Evolutionary conservation across 2,113 vertebrate genomes (phyloP).

Genomic region (Micronisus gabar): DNA sequence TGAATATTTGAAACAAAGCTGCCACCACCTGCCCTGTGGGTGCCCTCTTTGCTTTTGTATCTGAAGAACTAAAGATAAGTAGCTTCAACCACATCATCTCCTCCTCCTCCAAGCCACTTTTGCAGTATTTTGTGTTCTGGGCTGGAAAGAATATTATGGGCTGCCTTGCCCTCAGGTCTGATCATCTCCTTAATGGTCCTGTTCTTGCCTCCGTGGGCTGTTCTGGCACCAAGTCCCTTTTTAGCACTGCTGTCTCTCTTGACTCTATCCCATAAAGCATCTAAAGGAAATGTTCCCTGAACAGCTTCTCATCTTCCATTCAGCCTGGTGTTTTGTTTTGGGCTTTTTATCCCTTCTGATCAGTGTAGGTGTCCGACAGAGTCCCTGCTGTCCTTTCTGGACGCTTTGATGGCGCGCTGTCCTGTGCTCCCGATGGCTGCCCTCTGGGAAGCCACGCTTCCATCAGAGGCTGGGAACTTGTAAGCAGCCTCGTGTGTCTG

Average conservation of each 20-base stretch:
- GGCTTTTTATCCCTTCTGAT: not conserved
- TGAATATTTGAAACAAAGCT: not conserved
- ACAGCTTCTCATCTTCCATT: not conserved
- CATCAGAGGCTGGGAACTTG: not conserved
- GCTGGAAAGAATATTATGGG: not conserved
- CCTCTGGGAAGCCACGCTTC: not conserved
- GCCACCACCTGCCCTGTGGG: not conserved
- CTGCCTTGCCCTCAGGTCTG: not conserved
- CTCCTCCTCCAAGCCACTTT: not conserved
- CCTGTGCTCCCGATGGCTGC: accelerated
- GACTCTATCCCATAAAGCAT: not conserved
- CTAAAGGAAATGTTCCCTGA: not conserved
- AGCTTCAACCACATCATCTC: not conserved
- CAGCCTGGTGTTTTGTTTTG: not conserved
- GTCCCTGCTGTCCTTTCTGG: not conserved
- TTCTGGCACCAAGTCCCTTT: not conserved
- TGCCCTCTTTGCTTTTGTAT: not conserved
- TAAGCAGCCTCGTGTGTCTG: accelerated
- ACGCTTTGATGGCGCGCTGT: accelerated
- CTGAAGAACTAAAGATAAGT: not conserved
- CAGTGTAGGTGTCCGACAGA: not conserved
- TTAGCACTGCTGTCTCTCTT: not conserved
- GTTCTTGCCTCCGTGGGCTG: not conserved
- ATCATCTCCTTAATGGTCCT: not conserved
- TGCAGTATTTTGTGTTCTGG: not conserved